Conservation (phyloP, 2,113 vertebrate species). For the Microcebus lehilahytsara region DNA sequence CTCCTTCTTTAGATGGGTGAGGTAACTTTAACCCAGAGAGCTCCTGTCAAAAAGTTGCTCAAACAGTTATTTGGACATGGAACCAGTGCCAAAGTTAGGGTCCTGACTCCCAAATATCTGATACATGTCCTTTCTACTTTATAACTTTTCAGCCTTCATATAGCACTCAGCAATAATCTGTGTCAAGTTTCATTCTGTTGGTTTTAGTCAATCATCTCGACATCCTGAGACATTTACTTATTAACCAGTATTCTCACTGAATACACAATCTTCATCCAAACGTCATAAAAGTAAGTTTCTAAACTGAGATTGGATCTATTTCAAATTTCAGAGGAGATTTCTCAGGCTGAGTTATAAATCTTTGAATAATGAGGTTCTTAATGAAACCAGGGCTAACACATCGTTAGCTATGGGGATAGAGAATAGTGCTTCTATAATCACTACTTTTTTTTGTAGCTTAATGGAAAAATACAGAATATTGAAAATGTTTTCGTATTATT, state of each 20-base stretch:
- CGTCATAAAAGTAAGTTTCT: slow-evolving; percentile 50
- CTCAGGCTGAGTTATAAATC: slow-evolving; percentile 80
- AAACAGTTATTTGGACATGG: background rate
- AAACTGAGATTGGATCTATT: slow-evolving; percentile 60
- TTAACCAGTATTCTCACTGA: background rate
- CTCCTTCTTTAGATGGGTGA: background rate
- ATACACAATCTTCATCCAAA: background rate
- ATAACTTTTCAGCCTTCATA: background rate
- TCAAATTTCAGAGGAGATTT: slow-evolving; percentile 72
- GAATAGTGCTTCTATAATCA: slow-evolving; percentile 75
- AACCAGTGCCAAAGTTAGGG: background rate
- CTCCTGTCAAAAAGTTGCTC: background rate
- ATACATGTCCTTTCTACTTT: background rate
- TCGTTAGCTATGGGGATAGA: slow-evolving; percentile 79
- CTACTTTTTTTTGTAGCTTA: slow-evolving; percentile 70
- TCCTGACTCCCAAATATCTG: background rate
- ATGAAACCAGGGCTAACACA: slow-evolving; percentile 81
- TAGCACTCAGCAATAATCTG: background rate
- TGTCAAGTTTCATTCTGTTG: slow-evolving; percentile 5
- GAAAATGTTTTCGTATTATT: slow-evolving; percentile 80
- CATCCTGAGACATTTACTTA: background rate
- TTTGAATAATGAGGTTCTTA: slow-evolving; percentile 85
- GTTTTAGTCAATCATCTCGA: background rate
- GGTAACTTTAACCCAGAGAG: background rate
- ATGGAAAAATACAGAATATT: slow-evolving; percentile 81